Percentiles rank a stretch among this genome's conserved stretches.
phyloP scores from a whole-genome alignment of 1,140 invertebrate species.

The Achatina immaculata region DNA sequence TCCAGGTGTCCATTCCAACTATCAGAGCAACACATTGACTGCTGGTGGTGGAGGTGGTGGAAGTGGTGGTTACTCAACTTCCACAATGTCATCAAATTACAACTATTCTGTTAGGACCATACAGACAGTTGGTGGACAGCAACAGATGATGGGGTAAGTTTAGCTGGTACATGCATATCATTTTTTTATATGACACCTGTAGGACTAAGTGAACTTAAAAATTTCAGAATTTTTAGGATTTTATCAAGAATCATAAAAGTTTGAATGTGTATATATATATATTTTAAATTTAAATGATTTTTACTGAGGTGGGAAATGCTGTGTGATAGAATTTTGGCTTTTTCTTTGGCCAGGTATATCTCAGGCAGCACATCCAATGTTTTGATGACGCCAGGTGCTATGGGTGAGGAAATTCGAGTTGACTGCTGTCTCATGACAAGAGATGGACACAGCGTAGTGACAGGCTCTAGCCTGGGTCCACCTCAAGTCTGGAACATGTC shows the following conservation, averaged over 20 bases:
- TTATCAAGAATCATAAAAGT: too few relatives aligned
- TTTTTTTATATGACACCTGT: too few relatives aligned
- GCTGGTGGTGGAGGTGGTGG: slow-evolving; percentile 30
- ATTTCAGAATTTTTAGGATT: too few relatives aligned
- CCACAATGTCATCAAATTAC: slow-evolving; percentile 57
- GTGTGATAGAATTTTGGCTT: too few relatives aligned
- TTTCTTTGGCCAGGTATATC: neutral
- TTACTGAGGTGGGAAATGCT: too few relatives aligned
- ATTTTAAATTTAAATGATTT: too few relatives aligned
- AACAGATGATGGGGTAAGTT: slow-evolving; percentile 52
- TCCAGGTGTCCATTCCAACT: slow-evolving; percentile 48
- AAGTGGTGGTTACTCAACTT: slow-evolving; percentile 46
- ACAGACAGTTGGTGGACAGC: slow-evolving; percentile 41
- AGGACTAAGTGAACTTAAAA: too few relatives aligned
- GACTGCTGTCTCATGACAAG: slow-evolving; percentile 69
- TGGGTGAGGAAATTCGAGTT: slow-evolving; percentile 67
- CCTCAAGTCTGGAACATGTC: slow-evolving; percentile 72
- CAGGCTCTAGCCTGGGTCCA: slow-evolving; percentile 68
- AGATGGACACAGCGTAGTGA: slow-evolving; percentile 67
- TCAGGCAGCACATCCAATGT: slow-evolving; percentile 49
- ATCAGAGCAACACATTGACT: slow-evolving; percentile 52
- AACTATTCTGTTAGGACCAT: slow-evolving; percentile 55
- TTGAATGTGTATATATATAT: too few relatives aligned
- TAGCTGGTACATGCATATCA: too few relatives aligned
- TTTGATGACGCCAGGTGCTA: slow-evolving; percentile 58